phyloP scores from a whole-genome alignment of 2,113 vertebrate genomes.

The Paradisaea rubra region DNA sequence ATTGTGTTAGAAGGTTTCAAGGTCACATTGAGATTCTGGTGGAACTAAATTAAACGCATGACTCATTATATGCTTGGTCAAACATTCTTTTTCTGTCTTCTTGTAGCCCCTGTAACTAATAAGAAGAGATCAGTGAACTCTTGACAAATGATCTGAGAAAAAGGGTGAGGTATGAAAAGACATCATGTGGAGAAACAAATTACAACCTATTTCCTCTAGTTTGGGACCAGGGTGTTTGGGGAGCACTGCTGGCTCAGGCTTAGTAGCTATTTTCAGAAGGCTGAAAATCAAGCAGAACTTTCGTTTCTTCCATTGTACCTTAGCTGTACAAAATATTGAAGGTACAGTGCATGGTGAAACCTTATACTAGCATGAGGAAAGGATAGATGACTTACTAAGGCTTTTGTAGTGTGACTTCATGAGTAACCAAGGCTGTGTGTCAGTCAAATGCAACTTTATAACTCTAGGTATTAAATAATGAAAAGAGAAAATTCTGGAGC shows the following conservation, averaged over 20 bases:
- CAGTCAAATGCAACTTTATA: not conserved
- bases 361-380: not conserved
- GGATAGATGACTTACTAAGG: not conserved
- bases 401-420: not conserved
- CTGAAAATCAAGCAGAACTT: not conserved
- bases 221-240: conserved; percentile 23
- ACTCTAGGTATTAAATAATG: not conserved
- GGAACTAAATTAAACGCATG: conserved; percentile 51
- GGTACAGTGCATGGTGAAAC: not conserved
- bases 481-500: not conserved
- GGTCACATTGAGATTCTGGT: conserved; percentile 34
- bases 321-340: not conserved
- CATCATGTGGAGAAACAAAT: conserved; percentile 48
- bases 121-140: conserved; percentile 53
- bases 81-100: conserved; percentile 31
- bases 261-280: not conserved
- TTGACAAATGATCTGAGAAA: conserved; percentile 65
- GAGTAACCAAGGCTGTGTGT: not conserved
- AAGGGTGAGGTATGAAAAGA: conserved; percentile 57
- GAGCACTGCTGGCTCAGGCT: not conserved
- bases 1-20: conserved; percentile 37
- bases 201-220: conserved; percentile 9
- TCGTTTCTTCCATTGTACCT: not conserved
- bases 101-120: conserved; percentile 55
- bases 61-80: conserved; percentile 54